Conservation (phyloP, 2,888 invertebrate genomes). For the Sphaerophoria rueppellii region DNA sequence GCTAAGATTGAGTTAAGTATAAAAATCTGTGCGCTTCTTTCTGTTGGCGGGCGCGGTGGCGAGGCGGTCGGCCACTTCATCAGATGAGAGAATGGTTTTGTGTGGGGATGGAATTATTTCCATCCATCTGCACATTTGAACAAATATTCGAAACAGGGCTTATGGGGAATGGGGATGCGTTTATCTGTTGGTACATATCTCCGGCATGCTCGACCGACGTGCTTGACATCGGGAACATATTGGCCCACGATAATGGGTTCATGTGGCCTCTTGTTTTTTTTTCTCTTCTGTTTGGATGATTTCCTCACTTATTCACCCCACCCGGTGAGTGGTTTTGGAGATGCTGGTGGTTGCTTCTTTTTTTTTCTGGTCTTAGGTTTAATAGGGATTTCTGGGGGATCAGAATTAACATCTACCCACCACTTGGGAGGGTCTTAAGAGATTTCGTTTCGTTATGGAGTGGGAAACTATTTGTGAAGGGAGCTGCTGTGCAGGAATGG, state of each 20-base stretch:
- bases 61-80: constrained; percentile 45
- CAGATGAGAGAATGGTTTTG: constrained; percentile 61
- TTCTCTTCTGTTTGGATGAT: constrained; percentile 6
- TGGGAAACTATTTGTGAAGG: constrained; percentile 57
- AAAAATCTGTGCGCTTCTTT: constrained; percentile 60
- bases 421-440: constrained; percentile 64
- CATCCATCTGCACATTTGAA: background rate
- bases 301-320: constrained; percentile 10
- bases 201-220: constrained; percentile 71
- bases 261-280: constrained; percentile 60
- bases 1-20: background rate
- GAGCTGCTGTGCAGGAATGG: constrained; percentile 25
- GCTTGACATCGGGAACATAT: constrained; percentile 73
- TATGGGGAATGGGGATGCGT: constrained; percentile 43
- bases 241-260: constrained; percentile 73
- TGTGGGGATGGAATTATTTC: constrained; percentile 3
- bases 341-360: constrained; percentile 21
- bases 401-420: constrained; percentile 6
- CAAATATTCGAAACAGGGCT: background rate
- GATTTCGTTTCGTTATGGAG: constrained; percentile 46
- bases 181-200: constrained; percentile 71
- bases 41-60: too few species aligned
- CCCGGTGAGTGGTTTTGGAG: background rate
- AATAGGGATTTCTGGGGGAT: constrained; percentile 36
- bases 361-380: constrained; percentile 27